phyloP scores from a whole-genome alignment of 2,113 vertebrate species.

The Ciconia stormi region DNA sequence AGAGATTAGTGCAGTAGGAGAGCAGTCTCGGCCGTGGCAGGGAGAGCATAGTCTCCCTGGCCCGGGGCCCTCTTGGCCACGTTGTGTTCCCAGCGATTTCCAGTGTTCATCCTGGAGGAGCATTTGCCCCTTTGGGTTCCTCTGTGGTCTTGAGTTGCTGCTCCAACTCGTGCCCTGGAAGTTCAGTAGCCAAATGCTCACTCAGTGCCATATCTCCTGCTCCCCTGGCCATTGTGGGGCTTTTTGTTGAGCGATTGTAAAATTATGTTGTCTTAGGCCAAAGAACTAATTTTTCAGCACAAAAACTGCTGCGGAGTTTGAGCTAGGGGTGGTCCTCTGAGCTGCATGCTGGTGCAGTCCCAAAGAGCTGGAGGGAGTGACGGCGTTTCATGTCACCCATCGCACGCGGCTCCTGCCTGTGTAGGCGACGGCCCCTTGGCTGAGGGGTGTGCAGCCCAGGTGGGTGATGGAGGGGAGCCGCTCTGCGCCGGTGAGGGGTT shows the following conservation, averaged over 20 bases:
- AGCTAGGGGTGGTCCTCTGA: not conserved
- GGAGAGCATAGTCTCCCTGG: not conserved
- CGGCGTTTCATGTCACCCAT: accelerated
- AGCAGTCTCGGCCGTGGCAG: accelerated
- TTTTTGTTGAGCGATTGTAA: not conserved
- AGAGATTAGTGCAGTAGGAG: not conserved
- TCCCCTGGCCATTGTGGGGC: accelerated
- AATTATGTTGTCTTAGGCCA: not conserved
- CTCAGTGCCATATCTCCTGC: not conserved
- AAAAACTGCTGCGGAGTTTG: accelerated
- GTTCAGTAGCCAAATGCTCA: not conserved
- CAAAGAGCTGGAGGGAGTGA: not conserved
- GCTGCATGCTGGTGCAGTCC: not conserved
- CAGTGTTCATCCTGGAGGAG: not conserved
- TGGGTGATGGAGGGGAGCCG: not conserved
- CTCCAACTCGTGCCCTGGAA: not conserved
- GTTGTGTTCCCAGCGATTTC: accelerated
- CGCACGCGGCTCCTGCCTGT: accelerated
- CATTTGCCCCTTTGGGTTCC: not conserved
- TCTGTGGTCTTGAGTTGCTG: not conserved
- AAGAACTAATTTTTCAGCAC: not conserved
- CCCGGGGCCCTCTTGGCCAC: accelerated
- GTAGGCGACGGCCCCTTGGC: not conserved
- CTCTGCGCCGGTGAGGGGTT: accelerated
- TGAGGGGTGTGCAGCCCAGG: accelerated